Evolutionary conservation across 2,797 vertebrate genomes (phyloP).

Genomic region (Typhlichthys subterraneus): DNA sequence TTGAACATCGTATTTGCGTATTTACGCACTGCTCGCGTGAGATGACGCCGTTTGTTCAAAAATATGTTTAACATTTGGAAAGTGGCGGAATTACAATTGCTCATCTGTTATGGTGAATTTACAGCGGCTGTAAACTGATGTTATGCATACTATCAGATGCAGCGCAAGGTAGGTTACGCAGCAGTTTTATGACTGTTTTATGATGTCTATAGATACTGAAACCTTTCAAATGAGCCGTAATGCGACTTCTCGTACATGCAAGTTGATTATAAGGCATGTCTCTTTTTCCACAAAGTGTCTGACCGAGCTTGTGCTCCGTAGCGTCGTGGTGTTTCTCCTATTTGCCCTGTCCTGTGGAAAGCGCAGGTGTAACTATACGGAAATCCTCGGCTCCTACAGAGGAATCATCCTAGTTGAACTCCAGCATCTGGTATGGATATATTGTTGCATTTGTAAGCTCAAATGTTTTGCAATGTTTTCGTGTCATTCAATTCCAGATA

Average conservation of each 20-base stretch:
- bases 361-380: conserved; percentile 69
- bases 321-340: conserved; percentile 69
- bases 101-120: too few relatives aligned
- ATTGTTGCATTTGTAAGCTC: not conserved
- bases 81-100: too few relatives aligned
- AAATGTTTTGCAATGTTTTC: not conserved
- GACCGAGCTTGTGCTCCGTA: conserved; percentile 67
- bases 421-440: conserved; percentile 68
- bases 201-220: too few relatives aligned
- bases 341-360: conserved; percentile 59
- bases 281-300: conserved; percentile 61
- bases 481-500: not conserved
- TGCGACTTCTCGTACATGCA: not conserved
- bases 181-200: too few relatives aligned
- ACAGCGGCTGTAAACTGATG: too few relatives aligned
- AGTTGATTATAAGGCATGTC: not conserved
- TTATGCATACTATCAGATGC: too few relatives aligned
- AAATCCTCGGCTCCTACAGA: conserved; percentile 73
- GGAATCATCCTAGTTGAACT: conserved; percentile 70
- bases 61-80: not conserved
- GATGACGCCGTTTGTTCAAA: not conserved
- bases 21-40: conserved; percentile 22
- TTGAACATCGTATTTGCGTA: conserved; percentile 16
- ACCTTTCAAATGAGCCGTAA: not conserved
- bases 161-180: too few relatives aligned